Percentiles rank a stretch among this genome's conserved stretches.
Evolutionary conservation across 92 coral and sea anemone genomes (phyloP).

Genomic region (Nematostella vectensis): DNA sequence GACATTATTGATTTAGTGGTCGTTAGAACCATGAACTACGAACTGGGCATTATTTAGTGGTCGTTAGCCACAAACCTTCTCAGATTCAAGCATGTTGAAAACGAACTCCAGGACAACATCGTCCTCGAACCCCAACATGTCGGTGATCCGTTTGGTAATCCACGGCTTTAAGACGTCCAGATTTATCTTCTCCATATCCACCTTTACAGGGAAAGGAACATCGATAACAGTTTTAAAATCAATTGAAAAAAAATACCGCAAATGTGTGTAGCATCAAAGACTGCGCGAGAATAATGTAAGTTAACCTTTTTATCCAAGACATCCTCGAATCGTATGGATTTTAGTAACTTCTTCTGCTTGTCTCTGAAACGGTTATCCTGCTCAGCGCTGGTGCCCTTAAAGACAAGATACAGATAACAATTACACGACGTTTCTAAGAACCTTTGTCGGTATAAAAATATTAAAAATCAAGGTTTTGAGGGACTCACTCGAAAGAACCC

Average conservation of each 20-base stretch:
- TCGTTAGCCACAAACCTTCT: no score
- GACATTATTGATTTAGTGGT: no score
- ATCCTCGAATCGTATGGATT: constrained; percentile 62
- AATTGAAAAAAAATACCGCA: no score
- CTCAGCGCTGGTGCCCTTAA: constrained; percentile 96
- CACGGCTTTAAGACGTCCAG: constrained; percentile 89
- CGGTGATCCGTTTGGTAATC: constrained; percentile 87
- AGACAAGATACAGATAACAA: background rate
- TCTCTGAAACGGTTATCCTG: constrained; percentile 97
- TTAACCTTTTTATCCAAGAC: constrained; percentile 17
- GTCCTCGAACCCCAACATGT: constrained; percentile 87
- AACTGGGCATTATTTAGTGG: no score
- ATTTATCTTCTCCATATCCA: constrained; percentile 94
- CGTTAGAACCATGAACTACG: no score
- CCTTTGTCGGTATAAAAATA: background rate
- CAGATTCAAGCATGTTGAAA: constrained; percentile 91
- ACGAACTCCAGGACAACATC: constrained; percentile 90
- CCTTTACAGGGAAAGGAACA: no score
- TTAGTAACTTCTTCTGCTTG: constrained; percentile 91
- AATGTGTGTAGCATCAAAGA: background rate
- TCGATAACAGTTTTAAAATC: background rate
- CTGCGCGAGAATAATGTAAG: no score
- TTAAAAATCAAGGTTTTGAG: background rate
- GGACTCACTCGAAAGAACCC: constrained; percentile 87
- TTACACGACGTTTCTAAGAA: background rate